Conservation (phyloP, 2,113 vertebrate species). For the Asarcornis scutulata region DNA sequence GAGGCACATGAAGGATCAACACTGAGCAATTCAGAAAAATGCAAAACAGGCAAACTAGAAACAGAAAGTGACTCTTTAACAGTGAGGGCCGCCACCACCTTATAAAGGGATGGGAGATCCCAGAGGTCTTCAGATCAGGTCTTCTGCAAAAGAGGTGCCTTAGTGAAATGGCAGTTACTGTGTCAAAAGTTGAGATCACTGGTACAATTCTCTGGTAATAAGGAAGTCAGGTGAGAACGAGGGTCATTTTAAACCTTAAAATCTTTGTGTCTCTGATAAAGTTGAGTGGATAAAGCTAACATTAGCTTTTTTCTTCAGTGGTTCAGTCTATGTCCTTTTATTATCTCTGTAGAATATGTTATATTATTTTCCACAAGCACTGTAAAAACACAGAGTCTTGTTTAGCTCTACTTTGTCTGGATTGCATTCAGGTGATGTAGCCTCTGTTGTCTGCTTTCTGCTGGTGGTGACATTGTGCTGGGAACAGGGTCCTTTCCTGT, state of each 20-base stretch:
- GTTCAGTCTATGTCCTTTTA: not conserved
- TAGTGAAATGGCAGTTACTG: not conserved
- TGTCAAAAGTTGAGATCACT: not conserved
- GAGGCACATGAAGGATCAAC: not conserved
- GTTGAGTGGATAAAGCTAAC: not conserved
- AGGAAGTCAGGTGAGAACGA: slow-evolving; percentile 25
- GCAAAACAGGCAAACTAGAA: not conserved
- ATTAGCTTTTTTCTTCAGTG: not conserved
- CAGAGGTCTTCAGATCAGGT: not conserved
- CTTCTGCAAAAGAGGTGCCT: not conserved
- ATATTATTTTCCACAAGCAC: not conserved
- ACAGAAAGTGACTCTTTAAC: not conserved
- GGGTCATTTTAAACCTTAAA: slow-evolving; percentile 32
- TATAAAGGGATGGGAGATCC: not conserved
- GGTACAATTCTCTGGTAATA: not conserved
- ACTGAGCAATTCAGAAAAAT: not conserved
- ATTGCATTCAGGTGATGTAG: not conserved
- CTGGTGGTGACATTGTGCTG: not conserved
- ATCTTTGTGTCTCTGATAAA: slow-evolving; percentile 20
- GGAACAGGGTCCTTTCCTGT: not conserved
- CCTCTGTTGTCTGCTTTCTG: not conserved
- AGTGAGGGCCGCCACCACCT: fast-evolving
- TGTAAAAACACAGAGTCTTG: not conserved
- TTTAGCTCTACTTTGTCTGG: not conserved
- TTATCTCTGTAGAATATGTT: not conserved